A percentile compares a stretch with the other conserved stretches of the same genome.
phyloP scores from a whole-genome alignment of 2,888 invertebrate genomes.

The Escarpia spicata region DNA sequence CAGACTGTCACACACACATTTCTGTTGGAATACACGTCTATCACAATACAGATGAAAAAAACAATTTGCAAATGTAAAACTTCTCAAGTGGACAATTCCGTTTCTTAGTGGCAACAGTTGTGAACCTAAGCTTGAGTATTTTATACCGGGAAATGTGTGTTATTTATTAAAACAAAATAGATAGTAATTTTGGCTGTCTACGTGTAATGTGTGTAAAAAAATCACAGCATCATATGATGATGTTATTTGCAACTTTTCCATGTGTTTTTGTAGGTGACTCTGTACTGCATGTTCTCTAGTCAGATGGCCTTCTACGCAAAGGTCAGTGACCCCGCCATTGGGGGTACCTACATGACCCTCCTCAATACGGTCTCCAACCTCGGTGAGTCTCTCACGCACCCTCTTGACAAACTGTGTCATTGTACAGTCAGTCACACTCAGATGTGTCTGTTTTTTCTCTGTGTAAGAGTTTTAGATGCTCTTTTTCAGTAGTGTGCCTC shows the following conservation, averaged over 20 bases:
- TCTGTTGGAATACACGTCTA: too few species aligned
- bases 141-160: too few species aligned
- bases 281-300: conserved; percentile 97
- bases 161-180: too few species aligned
- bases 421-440: not conserved
- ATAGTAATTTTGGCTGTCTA: too few species aligned
- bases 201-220: too few species aligned
- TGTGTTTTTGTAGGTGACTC: conserved; percentile 75
- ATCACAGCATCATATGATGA: not conserved
- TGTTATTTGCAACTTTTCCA: not conserved
- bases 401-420: not conserved
- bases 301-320: conserved; percentile 98
- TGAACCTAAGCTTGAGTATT: too few species aligned
- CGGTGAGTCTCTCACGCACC: conserved; percentile 69
- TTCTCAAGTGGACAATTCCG: too few species aligned
- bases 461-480: not conserved
- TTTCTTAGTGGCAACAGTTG: too few species aligned
- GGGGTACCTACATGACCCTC: conserved; percentile 99
- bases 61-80: too few species aligned
- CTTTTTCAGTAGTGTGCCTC: too few species aligned
- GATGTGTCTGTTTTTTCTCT: not conserved
- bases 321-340: conserved; percentile 94
- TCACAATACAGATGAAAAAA: too few species aligned
- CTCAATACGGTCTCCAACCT: conserved; percentile 95
- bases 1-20: too few species aligned